phyloP scores from a whole-genome alignment of 2,888 invertebrate genomes.

The Aphodius sticticus region DNA sequence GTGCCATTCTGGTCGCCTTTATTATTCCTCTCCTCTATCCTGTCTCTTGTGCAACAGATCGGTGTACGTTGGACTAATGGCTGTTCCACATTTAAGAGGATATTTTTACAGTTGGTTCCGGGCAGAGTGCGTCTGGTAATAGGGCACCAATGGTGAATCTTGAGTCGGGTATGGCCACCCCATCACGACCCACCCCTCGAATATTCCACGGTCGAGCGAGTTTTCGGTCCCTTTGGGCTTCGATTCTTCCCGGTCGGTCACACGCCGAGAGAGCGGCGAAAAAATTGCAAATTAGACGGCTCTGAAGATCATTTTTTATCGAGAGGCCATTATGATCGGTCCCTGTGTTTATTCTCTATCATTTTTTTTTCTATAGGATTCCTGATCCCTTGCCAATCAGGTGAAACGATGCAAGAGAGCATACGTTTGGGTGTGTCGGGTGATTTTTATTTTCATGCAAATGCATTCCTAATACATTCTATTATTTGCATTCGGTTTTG shows the following conservation, averaged over 20 bases:
- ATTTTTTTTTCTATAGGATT: not conserved
- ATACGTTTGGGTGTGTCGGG: not conserved
- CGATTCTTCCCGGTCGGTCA: slow-evolving; percentile 4
- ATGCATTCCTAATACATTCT: not conserved
- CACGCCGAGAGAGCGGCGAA: slow-evolving; percentile 4
- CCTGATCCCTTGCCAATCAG: slow-evolving; percentile 4
- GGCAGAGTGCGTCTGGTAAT: not conserved
- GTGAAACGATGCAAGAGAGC: slow-evolving; percentile 4
- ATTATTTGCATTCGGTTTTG: not conserved
- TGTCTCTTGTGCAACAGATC: not conserved
- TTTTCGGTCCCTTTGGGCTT: slow-evolving; percentile 4
- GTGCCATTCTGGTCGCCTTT: not conserved
- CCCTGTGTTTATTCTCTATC: not conserved
- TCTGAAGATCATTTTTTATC: not conserved
- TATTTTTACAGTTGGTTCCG: slow-evolving; percentile 4
- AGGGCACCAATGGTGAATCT: not conserved
- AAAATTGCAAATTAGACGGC: slow-evolving; percentile 4
- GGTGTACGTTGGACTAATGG: not conserved
- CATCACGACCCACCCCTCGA: not conserved
- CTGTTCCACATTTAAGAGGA: not conserved
- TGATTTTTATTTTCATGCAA: not conserved
- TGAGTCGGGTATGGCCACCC: not conserved
- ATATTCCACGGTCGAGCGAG: not conserved
- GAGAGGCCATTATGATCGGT: not conserved
- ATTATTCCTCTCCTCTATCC: not conserved